Base-by-base conservation (phyloP, 2,113 vertebrate genomes). In the Hydrochoerus hydrochaeris region DNA sequence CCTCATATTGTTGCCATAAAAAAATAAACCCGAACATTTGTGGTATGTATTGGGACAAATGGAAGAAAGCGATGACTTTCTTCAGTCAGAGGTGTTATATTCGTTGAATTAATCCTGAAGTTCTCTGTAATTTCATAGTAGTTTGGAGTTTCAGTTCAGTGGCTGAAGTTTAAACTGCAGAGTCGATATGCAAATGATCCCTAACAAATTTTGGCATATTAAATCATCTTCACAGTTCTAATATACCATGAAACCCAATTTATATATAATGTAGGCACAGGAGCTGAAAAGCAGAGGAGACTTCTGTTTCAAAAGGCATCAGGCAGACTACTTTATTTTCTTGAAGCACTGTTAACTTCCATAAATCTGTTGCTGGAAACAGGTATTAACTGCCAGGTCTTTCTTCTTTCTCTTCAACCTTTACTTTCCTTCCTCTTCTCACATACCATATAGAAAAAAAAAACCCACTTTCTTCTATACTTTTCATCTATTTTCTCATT, bases 151-250 rank as follows among this genome's bases (percentile, higher is more conserved):
- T 98, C 83, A 95, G 91, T 91, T 97, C 94, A 95, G 93, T 49
- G 73, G 82, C 95, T 97, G 91, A 95, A 97, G 65, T 97, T 98
- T 92, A 96, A 96, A 96, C 94, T 93, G 95, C 83, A 97, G 88
- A 97, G 91, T 52, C 81, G 94, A 87, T 96, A 92, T 78, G 91
- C 89, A 98, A 98, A 92, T 97, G 96, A 98, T 98, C 97, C 98
- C 95, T 98, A 97, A 98, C 98, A 88, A 81, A 98, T 98, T 96
- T 96, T 75, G 98, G 95, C 96, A 89, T 98, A 98, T 98, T 98
- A 98, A 98, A 96, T 98, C 96, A 98, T 96, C 97, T 98, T 98
- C 98, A 97, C 97, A 98, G 97, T 97, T 97, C 96, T 98, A 98
- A 98, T 98, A 98, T 96, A 93, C 98, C 98, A 95, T 83, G 97